A percentile compares a stretch with the other conserved stretches of the same genome.
Conservation (phyloP, 1,140 invertebrate genomes). For the Brachionus manjavacas region DNA sequence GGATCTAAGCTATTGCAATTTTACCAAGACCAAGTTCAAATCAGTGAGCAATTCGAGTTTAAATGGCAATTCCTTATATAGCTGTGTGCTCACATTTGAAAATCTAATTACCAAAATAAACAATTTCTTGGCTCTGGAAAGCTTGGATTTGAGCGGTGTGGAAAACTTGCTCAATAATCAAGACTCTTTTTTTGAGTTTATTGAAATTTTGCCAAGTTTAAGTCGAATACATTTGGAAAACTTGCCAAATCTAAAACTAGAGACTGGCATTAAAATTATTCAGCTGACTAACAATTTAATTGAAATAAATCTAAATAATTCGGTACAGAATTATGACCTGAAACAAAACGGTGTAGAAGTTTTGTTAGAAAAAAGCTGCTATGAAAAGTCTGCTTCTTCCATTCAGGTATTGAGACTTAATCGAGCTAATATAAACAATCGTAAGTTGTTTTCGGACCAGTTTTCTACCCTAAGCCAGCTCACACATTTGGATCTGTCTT, state of each 20-base stretch:
- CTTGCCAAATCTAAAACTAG: constrained; percentile 17
- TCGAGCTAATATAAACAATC: constrained; percentile 20
- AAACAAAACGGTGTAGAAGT: not conserved
- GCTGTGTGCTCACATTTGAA: constrained; percentile 20
- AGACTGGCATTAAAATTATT: not conserved
- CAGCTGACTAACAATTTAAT: not conserved
- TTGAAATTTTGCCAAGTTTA: constrained; percentile 17
- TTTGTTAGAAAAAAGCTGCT: constrained; percentile 5
- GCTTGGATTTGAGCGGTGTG: not conserved
- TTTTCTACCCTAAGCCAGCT: not conserved
- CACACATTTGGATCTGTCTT: constrained; percentile 8
- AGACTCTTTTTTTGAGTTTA: constrained; percentile 4
- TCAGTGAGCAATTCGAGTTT: not conserved
- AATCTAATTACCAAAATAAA: constrained; percentile 12
- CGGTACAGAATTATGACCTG: constrained; percentile 1
- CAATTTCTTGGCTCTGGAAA: not conserved
- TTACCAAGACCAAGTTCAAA: constrained; percentile 41
- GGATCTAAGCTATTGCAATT: constrained; percentile 28
- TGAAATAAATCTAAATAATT: not conserved
- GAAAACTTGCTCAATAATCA: constrained; percentile 3
- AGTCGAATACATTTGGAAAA: not conserved
- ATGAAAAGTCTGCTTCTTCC: not conserved
- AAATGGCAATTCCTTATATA: not conserved
- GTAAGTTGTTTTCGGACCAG: not conserved
- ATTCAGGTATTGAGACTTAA: not conserved